Conservation (phyloP, 2,797 vertebrate species). For the Helostoma temminkii region DNA sequence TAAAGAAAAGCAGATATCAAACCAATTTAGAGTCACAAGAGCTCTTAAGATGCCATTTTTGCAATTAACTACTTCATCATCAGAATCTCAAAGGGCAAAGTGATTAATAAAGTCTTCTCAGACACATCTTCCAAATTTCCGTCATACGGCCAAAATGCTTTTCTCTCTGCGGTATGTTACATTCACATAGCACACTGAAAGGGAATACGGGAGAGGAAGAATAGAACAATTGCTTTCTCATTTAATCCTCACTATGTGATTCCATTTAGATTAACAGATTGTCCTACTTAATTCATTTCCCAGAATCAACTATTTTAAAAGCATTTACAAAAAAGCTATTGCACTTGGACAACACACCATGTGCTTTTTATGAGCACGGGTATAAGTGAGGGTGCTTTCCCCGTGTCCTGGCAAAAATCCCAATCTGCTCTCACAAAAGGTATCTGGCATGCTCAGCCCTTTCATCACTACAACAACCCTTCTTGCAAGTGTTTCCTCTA, state of each 20-base stretch:
- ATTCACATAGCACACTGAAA: constrained; percentile 3
- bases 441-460: constrained; percentile 36
- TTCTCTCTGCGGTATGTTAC: constrained; percentile 3
- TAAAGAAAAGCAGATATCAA: constrained; percentile 1
- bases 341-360: constrained; percentile 37
- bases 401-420: constrained; percentile 56
- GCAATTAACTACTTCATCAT: neutral
- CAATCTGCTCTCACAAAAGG: constrained; percentile 58
- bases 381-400: constrained; percentile 47
- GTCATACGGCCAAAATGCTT: neutral
- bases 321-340: constrained; percentile 70
- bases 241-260: constrained; percentile 59
- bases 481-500: constrained; percentile 17
- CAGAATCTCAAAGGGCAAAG: neutral
- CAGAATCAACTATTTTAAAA: constrained; percentile 60
- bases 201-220: neutral
- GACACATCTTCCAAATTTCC: neutral
- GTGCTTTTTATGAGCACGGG: constrained; percentile 56
- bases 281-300: constrained; percentile 62
- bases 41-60: neutral
- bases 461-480: constrained; percentile 35
- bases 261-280: constrained; percentile 73
- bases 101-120: neutral
- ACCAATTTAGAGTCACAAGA: neutral
- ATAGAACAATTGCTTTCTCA: constrained; percentile 43